Conservation (phyloP, 2,797 vertebrate genomes). For the Halcyon chelicuti region DNA sequence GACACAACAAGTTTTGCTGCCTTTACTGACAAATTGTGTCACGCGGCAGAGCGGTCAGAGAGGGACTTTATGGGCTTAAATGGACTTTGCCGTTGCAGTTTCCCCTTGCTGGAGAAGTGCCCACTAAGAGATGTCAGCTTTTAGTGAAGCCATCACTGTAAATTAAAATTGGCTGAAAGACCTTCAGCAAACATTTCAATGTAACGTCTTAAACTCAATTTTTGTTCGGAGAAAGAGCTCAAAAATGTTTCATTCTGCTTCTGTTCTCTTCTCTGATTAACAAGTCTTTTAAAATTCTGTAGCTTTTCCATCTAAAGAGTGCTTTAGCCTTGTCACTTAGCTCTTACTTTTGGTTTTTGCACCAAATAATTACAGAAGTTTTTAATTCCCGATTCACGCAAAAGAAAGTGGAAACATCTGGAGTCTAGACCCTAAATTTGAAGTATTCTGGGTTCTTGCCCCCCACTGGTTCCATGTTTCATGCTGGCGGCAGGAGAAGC, state of each 20-base stretch:
- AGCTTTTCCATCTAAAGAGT: background rate
- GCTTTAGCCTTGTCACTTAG: background rate
- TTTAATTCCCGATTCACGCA: background rate
- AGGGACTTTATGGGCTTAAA: background rate
- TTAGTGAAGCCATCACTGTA: background rate
- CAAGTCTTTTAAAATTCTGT: background rate
- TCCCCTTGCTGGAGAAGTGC: background rate
- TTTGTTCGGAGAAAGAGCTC: background rate
- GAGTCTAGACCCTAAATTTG: background rate
- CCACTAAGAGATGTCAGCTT: background rate
- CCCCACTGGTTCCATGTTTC: background rate
- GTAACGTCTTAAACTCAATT: background rate
- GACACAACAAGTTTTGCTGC: background rate
- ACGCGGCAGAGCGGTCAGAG: background rate
- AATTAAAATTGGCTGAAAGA: background rate
- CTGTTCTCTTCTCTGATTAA: background rate
- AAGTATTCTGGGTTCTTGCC: background rate
- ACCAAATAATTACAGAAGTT: background rate
- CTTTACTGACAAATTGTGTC: rapidly evolving
- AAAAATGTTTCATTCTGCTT: background rate
- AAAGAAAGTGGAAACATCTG: background rate
- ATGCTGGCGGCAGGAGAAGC: background rate
- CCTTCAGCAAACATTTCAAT: background rate
- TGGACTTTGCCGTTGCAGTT: background rate
- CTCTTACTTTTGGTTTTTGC: background rate